Evolutionary conservation across 2,888 invertebrate species (phyloP).

Genomic region (Eupithecia vulgata): DNA sequence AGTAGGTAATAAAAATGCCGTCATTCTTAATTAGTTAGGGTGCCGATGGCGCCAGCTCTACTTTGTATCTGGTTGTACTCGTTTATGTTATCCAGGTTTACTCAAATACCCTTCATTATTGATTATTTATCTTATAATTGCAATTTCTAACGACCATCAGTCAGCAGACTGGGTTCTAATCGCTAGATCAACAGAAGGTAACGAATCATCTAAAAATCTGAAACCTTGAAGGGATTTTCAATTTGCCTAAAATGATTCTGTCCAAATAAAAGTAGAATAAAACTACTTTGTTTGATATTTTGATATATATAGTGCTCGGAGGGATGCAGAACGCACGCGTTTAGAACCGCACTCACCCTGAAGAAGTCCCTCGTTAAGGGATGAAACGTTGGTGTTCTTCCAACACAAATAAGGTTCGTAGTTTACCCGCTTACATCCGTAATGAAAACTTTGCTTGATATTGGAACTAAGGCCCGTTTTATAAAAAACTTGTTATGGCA

Average conservation of each 20-base stretch:
- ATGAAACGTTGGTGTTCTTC: too few species aligned
- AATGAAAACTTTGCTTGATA: too few species aligned
- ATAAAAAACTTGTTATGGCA: too few species aligned
- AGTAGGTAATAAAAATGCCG: slow-evolving; percentile 79
- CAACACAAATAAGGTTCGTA: too few species aligned
- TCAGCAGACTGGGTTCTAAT: not conserved
- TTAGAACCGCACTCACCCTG: too few species aligned
- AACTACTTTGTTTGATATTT: too few species aligned
- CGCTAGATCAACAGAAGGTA: not conserved
- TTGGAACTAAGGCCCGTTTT: too few species aligned
- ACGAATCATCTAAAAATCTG: not conserved
- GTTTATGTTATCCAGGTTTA: slow-evolving; percentile 12
- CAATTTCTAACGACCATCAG: slow-evolving; percentile 4
- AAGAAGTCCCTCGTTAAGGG: too few species aligned
- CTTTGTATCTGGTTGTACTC: slow-evolving; percentile 24
- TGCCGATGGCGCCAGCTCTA: slow-evolving; percentile 56
- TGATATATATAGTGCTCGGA: too few species aligned
- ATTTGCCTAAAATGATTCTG: not conserved
- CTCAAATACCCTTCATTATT: slow-evolving; percentile 8
- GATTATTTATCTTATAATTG: slow-evolving; percentile 9
- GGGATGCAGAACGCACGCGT: too few species aligned
- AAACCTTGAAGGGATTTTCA: not conserved
- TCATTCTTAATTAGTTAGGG: slow-evolving; percentile 75
- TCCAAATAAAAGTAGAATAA: too few species aligned
- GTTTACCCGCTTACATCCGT: too few species aligned